Evolutionary conservation across 2,797 vertebrate species (phyloP), one percentile per base, ranked within the genome.

Genomic region (Cichlasoma orientale): DNA sequence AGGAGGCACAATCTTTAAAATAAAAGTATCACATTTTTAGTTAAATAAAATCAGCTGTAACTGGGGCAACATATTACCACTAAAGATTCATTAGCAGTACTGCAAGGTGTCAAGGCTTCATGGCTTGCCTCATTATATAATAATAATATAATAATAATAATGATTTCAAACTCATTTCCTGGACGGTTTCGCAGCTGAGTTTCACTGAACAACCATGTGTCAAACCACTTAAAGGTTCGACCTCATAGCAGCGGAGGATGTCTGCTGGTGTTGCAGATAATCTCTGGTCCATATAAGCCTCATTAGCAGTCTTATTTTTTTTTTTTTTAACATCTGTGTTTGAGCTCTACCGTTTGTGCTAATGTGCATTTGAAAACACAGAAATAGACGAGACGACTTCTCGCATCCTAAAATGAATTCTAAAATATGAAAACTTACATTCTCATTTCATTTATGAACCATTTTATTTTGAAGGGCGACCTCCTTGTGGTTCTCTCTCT

Each of bases 381-480:
- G 33, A 44, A 12, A 14, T 12, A 19, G 18, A 29, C 25, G 29
- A 29, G 23, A 33, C 33, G 56, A 47, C 19, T 29, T 58, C 5
- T 23, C 50, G 56, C 0, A 58, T 21, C 41, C 56, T 47, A 47
- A 74, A n/a, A 74, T 3, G 7, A 61, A 4, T 4, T 23, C 2
- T 10, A 14, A 6, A 47, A n/a, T 47, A 1, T 68, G 10, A 50
- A 68, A 63, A 66, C 27, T 47, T 47, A 27, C 27, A n/a, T 47
- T 27, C 23, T 33, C 31, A 33, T 33, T 33, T 33, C 12, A n/a
- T 16, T 21, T 23, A 44, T 44, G 27, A 18, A 23, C 13, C 9
- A 16, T 36, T 71, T 66, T 55, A 63, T 86, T 85, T 80, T 86
- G 82, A 84, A 88, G 54, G 56, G 3, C 2, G 2, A 7, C 21